Conservation (phyloP, 2,797 vertebrate genomes). For the Megalops cyprinoides region DNA sequence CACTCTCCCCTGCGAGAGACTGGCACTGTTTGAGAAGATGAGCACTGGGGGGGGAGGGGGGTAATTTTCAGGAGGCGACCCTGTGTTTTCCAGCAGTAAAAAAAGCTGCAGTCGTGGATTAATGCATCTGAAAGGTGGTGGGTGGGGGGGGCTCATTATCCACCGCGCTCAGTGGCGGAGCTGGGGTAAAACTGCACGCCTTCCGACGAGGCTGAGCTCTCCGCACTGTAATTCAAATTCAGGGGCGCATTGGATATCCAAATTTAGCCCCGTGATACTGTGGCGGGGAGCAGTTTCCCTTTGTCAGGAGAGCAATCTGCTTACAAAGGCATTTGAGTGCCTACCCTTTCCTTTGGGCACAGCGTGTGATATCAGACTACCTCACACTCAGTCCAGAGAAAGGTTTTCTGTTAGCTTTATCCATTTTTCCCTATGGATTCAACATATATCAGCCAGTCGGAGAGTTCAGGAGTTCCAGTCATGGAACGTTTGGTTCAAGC, state of each 20-base stretch:
- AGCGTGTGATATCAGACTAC: not conserved
- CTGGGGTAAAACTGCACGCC: not conserved
- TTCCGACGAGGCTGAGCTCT: not conserved
- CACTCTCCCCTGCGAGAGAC: not conserved
- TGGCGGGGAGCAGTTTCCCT: not conserved
- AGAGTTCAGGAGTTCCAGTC: not conserved
- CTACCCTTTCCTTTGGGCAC: not conserved
- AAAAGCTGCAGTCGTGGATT: not conserved
- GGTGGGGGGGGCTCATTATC: constrained; percentile 13
- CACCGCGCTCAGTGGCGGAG: not conserved
- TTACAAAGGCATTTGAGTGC: not conserved
- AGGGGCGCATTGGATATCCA: not conserved
- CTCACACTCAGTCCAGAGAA: not conserved
- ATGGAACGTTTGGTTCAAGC: not conserved
- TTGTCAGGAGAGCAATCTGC: not conserved
- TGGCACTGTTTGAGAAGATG: not conserved
- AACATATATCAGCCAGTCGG: not conserved
- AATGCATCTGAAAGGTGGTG: not conserved
- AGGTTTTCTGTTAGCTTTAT: not conserved
- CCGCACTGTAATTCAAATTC: constrained; percentile 16
- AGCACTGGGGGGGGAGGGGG: not conserved
- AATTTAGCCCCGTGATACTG: not conserved
- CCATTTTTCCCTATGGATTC: not conserved
- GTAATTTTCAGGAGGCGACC: not conserved
- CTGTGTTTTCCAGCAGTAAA: constrained; percentile 7